Percentiles rank a stretch among this genome's conserved stretches.
Conservation (phyloP, 2,113 vertebrate genomes). For the Mugil cephalus region DNA sequence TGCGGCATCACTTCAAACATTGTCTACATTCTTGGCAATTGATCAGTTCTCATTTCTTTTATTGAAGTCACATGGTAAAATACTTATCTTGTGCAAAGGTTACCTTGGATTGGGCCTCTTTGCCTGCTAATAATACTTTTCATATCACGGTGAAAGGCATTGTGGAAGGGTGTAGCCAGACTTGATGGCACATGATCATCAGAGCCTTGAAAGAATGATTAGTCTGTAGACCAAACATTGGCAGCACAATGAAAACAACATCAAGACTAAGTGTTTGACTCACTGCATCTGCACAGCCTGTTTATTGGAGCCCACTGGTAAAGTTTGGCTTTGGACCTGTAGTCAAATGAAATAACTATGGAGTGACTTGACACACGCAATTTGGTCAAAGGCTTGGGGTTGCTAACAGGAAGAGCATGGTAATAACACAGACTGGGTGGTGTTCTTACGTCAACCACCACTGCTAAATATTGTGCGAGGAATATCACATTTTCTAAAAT, state of each 20-base stretch:
- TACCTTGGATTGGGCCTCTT: conserved; percentile 4
- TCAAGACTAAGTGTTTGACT: conserved; percentile 27
- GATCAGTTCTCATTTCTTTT: background rate
- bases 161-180: conserved; percentile 29
- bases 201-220: conserved; percentile 61
- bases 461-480: too few species aligned
- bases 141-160: conserved; percentile 16
- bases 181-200: conserved; percentile 24
- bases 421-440: background rate
- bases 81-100: background rate
- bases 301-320: conserved; percentile 13
- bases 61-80: too few species aligned
- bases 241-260: conserved; percentile 42
- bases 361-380: background rate
- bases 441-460: background rate
- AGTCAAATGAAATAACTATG: background rate
- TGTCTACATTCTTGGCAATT: background rate
- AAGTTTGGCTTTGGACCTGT: background rate
- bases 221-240: conserved; percentile 68
- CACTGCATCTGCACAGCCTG: background rate
- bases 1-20: background rate
- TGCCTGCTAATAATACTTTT: conserved; percentile 17
- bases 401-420: background rate
- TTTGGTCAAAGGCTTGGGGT: background rate
- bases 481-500: too few species aligned